Evolutionary conservation across 2,113 vertebrate species (phyloP).

Genomic region (Halcyon senegalensis): DNA sequence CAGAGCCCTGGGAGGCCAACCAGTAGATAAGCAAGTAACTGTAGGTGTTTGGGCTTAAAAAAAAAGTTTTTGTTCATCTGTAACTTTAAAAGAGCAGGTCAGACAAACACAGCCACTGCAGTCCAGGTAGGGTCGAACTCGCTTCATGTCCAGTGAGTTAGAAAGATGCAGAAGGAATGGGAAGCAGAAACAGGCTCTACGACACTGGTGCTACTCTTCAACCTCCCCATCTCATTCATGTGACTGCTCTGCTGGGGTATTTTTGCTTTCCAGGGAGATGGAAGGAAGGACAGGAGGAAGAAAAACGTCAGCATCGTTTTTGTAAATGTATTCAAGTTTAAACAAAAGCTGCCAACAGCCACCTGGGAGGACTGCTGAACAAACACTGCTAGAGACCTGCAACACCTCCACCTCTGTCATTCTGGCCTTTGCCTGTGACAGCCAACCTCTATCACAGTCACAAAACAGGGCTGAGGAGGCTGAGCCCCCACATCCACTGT

Average conservation of each 20-base stretch:
- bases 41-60: neutral
- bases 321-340: slow-evolving; percentile 12
- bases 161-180: slow-evolving; percentile 13
- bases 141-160: neutral
- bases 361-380: slow-evolving; percentile 28
- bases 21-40: neutral
- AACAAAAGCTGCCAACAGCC: slow-evolving; percentile 37
- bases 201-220: neutral
- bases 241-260: neutral
- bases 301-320: slow-evolving; percentile 38
- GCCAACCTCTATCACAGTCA: neutral
- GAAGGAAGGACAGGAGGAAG: slow-evolving; percentile 21
- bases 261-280: neutral
- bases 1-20: neutral
- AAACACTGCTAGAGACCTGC: neutral
- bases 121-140: neutral
- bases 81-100: neutral
- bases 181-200: neutral
- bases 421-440: neutral
- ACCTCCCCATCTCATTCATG: neutral
- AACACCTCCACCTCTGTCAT: neutral
- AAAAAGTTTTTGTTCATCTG: neutral
- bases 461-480: neutral
- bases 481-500: neutral
- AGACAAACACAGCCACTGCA: neutral